phyloP scores from a whole-genome alignment of 1,140 invertebrate species.

The Patella vulgata region DNA sequence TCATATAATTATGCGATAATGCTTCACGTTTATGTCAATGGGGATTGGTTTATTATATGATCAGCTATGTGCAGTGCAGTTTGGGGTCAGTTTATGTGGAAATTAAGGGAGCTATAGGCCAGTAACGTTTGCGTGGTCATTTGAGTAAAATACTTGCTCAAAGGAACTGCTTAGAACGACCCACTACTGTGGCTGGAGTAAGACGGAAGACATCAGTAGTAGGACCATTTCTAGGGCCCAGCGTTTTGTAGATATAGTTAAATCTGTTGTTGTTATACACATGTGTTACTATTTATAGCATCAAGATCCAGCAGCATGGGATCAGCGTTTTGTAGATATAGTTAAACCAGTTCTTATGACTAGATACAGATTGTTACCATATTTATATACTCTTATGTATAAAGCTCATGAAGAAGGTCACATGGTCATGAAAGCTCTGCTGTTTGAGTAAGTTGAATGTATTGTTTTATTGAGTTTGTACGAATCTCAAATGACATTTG shows the following conservation, averaged over 20 bases:
- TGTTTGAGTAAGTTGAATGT: slow-evolving; percentile 50
- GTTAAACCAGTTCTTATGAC: slow-evolving; percentile 32
- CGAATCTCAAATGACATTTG: background rate
- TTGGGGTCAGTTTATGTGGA: too few species aligned
- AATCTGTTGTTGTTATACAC: slow-evolving; percentile 31
- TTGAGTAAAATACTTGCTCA: too few species aligned
- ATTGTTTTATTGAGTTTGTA: background rate
- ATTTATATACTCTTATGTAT: slow-evolving; percentile 51
- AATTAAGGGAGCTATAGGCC: too few species aligned
- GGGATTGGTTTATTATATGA: too few species aligned
- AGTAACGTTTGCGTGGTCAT: too few species aligned
- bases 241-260: slow-evolving; percentile 23
- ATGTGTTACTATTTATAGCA: slow-evolving; percentile 31
- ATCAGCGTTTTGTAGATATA: slow-evolving; percentile 21
- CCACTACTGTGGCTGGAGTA: too few species aligned
- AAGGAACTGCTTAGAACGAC: too few species aligned
- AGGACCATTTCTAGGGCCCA: too few species aligned
- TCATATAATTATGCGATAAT: too few species aligned
- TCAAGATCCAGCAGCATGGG: slow-evolving; percentile 47
- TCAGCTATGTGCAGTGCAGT: too few species aligned
- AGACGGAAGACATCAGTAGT: too few species aligned
- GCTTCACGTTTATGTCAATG: too few species aligned
- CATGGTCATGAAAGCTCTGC: slow-evolving; percentile 51
- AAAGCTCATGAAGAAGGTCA: slow-evolving; percentile 37
- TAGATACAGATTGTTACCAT: slow-evolving; percentile 51